phyloP scores from a whole-genome alignment of 2,113 vertebrate species.

The Ameiurus melas region DNA sequence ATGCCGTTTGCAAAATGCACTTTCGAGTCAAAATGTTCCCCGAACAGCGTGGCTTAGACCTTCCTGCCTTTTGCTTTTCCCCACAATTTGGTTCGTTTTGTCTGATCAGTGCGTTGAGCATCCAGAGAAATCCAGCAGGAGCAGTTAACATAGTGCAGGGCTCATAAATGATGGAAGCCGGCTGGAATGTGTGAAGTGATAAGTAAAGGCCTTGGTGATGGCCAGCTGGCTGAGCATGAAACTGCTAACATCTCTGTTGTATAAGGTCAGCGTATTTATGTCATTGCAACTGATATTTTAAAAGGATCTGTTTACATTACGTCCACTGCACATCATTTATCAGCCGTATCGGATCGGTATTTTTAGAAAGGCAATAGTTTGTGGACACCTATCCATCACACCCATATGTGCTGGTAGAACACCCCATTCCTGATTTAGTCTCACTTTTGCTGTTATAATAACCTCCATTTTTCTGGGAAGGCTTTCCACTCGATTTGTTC shows the following conservation, averaged over 20 bases:
- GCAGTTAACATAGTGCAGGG: neutral
- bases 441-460: neutral
- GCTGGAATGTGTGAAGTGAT: neutral
- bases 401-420: neutral
- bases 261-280: neutral
- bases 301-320: neutral
- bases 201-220: neutral
- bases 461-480: too few species aligned
- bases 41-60: neutral
- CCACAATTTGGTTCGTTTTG: neutral
- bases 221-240: neutral
- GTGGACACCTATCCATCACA: neutral
- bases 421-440: neutral
- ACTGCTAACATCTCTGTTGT: neutral
- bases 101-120: neutral
- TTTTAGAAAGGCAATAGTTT: neutral
- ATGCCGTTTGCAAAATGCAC: too few species aligned
- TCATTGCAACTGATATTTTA: neutral
- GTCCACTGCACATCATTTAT: neutral
- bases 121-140: neutral
- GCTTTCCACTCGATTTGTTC: neutral
- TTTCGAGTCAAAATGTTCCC: neutral
- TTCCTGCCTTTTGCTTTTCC: too few species aligned
- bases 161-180: neutral
- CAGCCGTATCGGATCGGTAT: neutral